These are phyloP conservation scores for Psilanteris sp. DNA, from an alignment of 1,140 invertebrate species.

Conservation along the genomic window DNA sequence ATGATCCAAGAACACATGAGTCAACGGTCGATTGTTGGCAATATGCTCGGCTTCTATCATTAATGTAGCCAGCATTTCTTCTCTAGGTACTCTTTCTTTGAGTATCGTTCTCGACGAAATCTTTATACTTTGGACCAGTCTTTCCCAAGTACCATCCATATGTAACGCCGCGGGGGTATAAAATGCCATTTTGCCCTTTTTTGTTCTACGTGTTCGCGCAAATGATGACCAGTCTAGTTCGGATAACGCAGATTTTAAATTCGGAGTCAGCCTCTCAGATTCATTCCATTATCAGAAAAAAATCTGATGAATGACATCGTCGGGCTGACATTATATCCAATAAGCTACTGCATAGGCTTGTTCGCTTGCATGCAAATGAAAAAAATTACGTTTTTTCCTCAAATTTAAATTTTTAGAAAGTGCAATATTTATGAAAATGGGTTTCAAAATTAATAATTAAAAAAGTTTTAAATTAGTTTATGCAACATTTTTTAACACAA, in stretches of 20 bases:
- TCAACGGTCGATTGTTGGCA: conserved; percentile 60
- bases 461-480: no score
- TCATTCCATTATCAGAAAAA: conserved; percentile 66
- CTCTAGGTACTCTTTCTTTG: background rate
- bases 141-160: conserved; percentile 34
- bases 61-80: background rate
- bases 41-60: conserved; percentile 11
- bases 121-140: conserved; percentile 17
- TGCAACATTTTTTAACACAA: no score
- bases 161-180: conserved; percentile 10
- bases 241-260: conserved; percentile 3
- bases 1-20: conserved; percentile 55
- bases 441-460: no score
- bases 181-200: no score
- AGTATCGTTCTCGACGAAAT: background rate
- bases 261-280: background rate
- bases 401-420: no score
- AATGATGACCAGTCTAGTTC: no score
- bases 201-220: no score
- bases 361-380: no score
- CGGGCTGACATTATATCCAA: conserved; percentile 66
- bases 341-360: no score
- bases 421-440: no score
- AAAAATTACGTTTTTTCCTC: no score
- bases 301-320: conserved; percentile 26